These are phyloP conservation scores for Rutilus rutilus DNA, from an alignment of 2,113 vertebrate species.

Conservation along the genomic window DNA sequence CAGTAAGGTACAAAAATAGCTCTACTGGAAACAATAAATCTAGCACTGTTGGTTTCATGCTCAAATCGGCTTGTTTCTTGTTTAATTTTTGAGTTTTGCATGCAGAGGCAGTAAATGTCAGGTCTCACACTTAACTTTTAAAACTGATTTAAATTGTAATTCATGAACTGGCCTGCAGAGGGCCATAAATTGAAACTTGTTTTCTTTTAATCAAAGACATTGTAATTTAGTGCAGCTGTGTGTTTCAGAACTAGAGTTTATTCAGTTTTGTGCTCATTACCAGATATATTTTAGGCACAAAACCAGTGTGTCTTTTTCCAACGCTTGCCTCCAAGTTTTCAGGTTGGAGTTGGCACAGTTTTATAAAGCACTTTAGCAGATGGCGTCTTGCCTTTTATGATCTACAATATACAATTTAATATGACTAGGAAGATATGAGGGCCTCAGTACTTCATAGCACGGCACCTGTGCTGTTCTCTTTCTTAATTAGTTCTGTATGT, in stretches of 20 bases:
- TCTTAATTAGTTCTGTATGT: slow-evolving; percentile 43
- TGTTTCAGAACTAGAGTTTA: slow-evolving; percentile 15
- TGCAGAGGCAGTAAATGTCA: slow-evolving; percentile 31
- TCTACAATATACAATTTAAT: slow-evolving; percentile 72
- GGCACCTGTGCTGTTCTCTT: slow-evolving; percentile 53
- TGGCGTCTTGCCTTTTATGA: slow-evolving; percentile 74
- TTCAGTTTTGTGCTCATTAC: slow-evolving; percentile 25
- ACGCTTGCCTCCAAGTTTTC: slow-evolving; percentile 55
- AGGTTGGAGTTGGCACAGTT: slow-evolving; percentile 58
- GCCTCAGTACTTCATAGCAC: slow-evolving; percentile 61
- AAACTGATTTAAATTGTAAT: not conserved
- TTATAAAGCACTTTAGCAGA: slow-evolving; percentile 75
- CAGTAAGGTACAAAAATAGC: slow-evolving; percentile 2
- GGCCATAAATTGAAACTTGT: slow-evolving; percentile 13
- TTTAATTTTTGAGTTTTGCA: slow-evolving; percentile 39
- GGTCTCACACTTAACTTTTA: slow-evolving; percentile 11
- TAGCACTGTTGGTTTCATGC: slow-evolving; percentile 28
- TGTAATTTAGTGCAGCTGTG: slow-evolving; percentile 27
- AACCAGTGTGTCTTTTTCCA: slow-evolving; percentile 64
- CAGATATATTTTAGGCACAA: slow-evolving; percentile 56
- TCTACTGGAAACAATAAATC: not conserved
- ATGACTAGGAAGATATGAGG: slow-evolving; percentile 64
- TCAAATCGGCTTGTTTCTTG: slow-evolving; percentile 27
- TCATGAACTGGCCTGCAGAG: slow-evolving; percentile 22
- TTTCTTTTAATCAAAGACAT: slow-evolving; percentile 25